phyloP scores from a whole-genome alignment of 2,888 invertebrate genomes.

The Heteropelma amictum region DNA sequence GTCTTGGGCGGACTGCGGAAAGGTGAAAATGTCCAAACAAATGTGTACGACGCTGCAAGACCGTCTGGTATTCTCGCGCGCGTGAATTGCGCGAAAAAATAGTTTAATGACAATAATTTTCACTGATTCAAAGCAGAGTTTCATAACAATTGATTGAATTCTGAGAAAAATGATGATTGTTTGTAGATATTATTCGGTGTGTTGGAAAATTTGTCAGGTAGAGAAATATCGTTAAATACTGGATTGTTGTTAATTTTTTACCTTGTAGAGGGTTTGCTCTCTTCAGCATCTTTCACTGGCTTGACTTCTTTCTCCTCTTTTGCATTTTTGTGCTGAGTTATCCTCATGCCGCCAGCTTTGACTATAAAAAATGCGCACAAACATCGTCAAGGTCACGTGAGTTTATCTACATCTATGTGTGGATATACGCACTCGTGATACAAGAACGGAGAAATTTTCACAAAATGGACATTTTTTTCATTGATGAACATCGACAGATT shows the following conservation, averaged over 20 bases:
- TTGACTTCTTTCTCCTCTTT: slow-evolving; percentile 83
- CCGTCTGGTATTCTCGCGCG: too few species aligned
- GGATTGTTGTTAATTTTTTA: slow-evolving; percentile 60
- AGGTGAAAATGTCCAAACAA: slow-evolving; percentile 1
- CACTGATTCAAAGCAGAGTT: too few species aligned
- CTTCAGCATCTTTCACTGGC: slow-evolving; percentile 71
- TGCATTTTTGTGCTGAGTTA: slow-evolving; percentile 90
- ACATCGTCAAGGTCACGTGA: not conserved
- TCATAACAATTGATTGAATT: too few species aligned
- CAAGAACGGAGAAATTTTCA: not conserved
- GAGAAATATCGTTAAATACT: too few species aligned
- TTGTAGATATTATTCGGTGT: too few species aligned
- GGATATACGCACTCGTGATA: not conserved
- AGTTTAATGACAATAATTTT: too few species aligned
- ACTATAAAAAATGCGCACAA: slow-evolving; percentile 79
- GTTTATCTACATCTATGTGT: not conserved
- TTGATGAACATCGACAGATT: not conserved
- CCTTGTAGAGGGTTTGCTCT: slow-evolving; percentile 83
- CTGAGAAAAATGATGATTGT: too few species aligned
- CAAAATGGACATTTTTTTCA: not conserved
- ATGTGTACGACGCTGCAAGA: not conserved
- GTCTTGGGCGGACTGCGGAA: slow-evolving; percentile 85
- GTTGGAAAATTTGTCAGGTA: too few species aligned
- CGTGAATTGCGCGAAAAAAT: too few species aligned
- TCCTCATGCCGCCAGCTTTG: slow-evolving; percentile 95